Conservation (phyloP, 2,797 vertebrate species). For the Spheniscus humboldti region DNA sequence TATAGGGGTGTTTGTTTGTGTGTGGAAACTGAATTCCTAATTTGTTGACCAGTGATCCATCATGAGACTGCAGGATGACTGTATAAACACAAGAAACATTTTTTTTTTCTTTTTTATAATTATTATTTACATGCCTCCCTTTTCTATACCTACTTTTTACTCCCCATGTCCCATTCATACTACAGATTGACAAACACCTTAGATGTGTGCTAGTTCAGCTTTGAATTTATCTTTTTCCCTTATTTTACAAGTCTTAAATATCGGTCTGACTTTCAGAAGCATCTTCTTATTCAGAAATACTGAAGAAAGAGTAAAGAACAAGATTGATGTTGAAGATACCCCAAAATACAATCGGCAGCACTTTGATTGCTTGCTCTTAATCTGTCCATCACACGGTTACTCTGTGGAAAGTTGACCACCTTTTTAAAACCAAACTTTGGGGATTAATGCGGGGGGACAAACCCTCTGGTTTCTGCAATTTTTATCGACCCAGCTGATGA, state of each 20-base stretch:
- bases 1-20: neutral
- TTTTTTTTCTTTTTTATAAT: neutral
- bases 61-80: neutral
- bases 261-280: neutral
- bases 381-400: neutral
- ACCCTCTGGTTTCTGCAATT: neutral
- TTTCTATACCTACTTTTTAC: neutral
- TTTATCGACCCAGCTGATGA: neutral
- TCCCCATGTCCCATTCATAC: neutral
- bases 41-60: neutral
- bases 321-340: neutral
- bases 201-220: neutral
- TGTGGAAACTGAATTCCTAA: neutral
- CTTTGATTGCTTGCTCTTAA: neutral
- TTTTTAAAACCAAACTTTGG: neutral
- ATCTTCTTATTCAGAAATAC: neutral
- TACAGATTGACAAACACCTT: neutral
- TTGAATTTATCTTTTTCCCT: neutral
- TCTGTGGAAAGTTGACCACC: neutral
- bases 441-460: neutral
- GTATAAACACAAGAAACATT: neutral
- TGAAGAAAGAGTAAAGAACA: neutral
- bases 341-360: neutral
- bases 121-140: neutral
- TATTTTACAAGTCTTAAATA: slow-evolving; percentile 10